Evolutionary conservation across 1,140 invertebrate genomes (phyloP), one percentile per base, ranked within the genome.

Genomic region (Wiebesia pumilae): DNA sequence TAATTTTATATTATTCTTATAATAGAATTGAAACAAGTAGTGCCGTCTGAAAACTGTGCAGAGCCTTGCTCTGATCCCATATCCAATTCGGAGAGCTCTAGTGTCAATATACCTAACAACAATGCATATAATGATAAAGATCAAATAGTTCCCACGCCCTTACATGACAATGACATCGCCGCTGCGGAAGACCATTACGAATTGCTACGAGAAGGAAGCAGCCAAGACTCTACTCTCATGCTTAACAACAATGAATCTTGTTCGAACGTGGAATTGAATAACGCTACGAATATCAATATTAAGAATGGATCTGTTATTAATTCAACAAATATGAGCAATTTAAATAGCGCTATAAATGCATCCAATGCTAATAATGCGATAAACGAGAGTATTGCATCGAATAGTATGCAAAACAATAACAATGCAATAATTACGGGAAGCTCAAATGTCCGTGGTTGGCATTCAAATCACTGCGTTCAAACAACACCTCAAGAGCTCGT

Each of bases 221-320:
- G 67, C 21, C 77, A 78, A 54, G 77, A 78, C 16, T 16, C 54
- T 9, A 7, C 6, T 43, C 1, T 43, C 12, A 27, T 43, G 0
- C 21, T 75, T 62, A 69, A 65, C 47, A 87, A 90, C 65, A 90
- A 90, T 33, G 89, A 92, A 10, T 19, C 88, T 9, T 93, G 93
- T 90, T 93, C 93, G 87, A 93, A 94, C 81, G 93, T 94, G 86
- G 93, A 94, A 47, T 91, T 94, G 62, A 94, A 94, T 84, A 94
- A 94, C 86, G 93, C 94, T 83, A 94, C 94, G 47, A 95, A 95
- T 88, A 95, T 95, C 88, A 95, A 94, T 85, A 95, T 95, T 83
- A 94, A 93, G 83, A 95, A 95, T 89, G 93, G 94, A 30, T 93
- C 94, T 4, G 90, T 92, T 43, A 93, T 94, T 43, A 91, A 88